A percentile compares a stretch with the other conserved stretches of the same genome.
phyloP scores from a whole-genome alignment of 2,797 vertebrate species.

The Cercopithecus hamlyni region DNA sequence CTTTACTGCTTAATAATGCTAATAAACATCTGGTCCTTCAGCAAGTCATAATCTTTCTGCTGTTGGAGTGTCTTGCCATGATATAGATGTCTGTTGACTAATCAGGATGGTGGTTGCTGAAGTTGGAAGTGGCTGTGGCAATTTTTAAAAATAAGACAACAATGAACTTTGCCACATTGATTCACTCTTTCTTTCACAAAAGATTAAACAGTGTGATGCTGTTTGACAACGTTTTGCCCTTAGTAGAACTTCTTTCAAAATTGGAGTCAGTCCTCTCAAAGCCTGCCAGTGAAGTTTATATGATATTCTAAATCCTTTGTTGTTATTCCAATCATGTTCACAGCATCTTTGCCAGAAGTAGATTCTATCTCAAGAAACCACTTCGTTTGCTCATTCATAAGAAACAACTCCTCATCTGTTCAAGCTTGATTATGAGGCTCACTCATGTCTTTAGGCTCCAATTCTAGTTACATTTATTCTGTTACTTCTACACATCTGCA shows the following conservation, averaged over 20 bases:
- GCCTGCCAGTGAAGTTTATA: not conserved
- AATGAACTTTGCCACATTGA: not conserved
- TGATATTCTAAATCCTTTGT: not conserved
- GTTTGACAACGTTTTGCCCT: not conserved
- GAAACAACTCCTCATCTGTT: not conserved
- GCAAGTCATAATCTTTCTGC: not conserved
- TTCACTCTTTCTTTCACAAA: not conserved
- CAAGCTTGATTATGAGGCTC: not conserved
- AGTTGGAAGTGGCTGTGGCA: not conserved
- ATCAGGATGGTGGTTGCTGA: not conserved
- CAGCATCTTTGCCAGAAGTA: not conserved
- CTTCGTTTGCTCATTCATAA: not conserved
- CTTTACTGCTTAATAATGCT: not conserved
- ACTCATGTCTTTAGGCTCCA: not conserved
- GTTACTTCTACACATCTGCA: not conserved
- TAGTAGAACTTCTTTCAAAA: not conserved
- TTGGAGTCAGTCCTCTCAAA: not conserved
- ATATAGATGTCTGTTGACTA: not conserved
- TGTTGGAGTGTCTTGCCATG: not conserved
- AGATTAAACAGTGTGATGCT: not conserved
- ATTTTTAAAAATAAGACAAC: not conserved
- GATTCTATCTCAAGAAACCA: not conserved
- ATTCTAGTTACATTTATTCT: not conserved
- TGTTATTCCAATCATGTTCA: not conserved
- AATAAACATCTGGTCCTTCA: not conserved